Evolutionary conservation across 2,113 vertebrate species (phyloP).

Genomic region (Oenanthe oenanthe): DNA sequence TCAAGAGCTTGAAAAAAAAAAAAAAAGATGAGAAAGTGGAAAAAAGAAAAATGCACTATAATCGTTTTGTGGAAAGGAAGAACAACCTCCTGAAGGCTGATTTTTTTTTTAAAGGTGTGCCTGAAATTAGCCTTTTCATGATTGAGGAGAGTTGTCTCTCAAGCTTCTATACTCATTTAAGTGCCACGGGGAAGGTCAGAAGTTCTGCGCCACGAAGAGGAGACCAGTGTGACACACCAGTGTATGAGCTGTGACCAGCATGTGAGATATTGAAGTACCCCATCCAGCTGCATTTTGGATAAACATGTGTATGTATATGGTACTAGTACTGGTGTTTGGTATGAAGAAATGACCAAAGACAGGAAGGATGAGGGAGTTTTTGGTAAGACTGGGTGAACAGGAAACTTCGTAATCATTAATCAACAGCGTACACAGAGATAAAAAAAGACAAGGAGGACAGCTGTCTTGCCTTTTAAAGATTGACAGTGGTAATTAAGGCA

Average conservation of each 20-base stretch:
- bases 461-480: background rate
- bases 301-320: background rate
- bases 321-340: background rate
- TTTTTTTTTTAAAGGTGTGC: conserved; percentile 25
- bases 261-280: background rate
- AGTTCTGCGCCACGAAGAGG: conserved; percentile 29
- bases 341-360: background rate
- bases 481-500: background rate
- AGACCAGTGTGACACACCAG: conserved; percentile 1
- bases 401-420: background rate
- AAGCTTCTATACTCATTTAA: background rate
- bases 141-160: conserved; percentile 2
- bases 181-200: background rate
- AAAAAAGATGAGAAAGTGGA: background rate
- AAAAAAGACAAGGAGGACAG: background rate
- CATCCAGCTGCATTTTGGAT: background rate
- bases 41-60: background rate
- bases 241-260: conserved; percentile 22
- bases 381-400: background rate
- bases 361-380: background rate
- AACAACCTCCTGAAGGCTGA: background rate
- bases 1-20: background rate
- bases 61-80: background rate
- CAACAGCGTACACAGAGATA: fast-evolving
- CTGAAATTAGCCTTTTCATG: background rate